Evolutionary conservation across 2,113 vertebrate species (phyloP).

Genomic region (Vicugna pacos): DNA sequence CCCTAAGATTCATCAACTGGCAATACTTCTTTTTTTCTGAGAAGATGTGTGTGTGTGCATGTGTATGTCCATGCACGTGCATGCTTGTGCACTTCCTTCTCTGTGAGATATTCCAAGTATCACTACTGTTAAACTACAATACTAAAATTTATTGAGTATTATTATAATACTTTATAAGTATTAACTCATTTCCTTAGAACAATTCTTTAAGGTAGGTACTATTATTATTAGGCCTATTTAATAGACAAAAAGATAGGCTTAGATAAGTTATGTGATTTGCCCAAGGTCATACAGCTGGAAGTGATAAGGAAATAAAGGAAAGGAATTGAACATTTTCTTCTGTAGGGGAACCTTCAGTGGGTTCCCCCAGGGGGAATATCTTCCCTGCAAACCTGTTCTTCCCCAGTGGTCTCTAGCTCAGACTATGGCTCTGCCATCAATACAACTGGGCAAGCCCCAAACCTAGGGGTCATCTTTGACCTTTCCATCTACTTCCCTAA

Average conservation of each 20-base stretch:
- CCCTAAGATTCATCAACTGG: not conserved
- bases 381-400: not conserved
- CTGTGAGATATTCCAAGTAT: not conserved
- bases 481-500: not conserved
- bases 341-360: not conserved
- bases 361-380: not conserved
- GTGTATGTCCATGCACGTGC: not conserved
- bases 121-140: not conserved
- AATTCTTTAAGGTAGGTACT: conserved; percentile 6
- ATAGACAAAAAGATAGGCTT: conserved; percentile 7
- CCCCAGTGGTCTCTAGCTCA: not conserved
- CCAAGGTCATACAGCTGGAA: not conserved
- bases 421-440: not conserved
- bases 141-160: not conserved
- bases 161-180: conserved; percentile 10
- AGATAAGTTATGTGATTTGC: not conserved
- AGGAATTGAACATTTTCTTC: not conserved
- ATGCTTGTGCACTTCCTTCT: not conserved
- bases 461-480: not conserved
- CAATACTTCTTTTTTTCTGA: not conserved
- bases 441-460: not conserved
- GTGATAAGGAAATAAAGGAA: not conserved
- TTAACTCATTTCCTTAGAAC: conserved; percentile 29
- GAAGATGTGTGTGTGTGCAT: not conserved
- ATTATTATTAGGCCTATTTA: conserved; percentile 24